phyloP scores from a whole-genome alignment of 2,888 invertebrate species.

The Drosophila kambysellisi region DNA sequence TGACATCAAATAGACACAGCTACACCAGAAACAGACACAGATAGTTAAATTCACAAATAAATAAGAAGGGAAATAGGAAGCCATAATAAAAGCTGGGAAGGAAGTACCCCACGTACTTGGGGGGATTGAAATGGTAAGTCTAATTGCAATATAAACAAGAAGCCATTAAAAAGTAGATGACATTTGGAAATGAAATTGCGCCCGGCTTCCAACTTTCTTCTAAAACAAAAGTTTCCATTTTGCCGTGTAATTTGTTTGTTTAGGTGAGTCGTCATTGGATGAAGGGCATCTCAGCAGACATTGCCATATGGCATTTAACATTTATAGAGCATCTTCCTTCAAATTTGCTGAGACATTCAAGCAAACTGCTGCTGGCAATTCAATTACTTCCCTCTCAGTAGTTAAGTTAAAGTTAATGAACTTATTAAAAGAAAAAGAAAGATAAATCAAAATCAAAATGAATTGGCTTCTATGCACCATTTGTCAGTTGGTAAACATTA shows the following conservation, averaged over 20 bases:
- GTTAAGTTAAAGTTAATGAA: slow-evolving; percentile 10
- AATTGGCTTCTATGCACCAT: not conserved
- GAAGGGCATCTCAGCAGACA: slow-evolving; percentile 39
- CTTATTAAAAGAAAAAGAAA: not conserved
- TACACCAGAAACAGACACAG: slow-evolving; percentile 8
- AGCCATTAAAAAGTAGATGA: slow-evolving; percentile 56
- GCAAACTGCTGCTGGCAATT: slow-evolving; percentile 19
- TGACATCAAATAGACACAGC: slow-evolving; percentile 20
- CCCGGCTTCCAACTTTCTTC: slow-evolving; percentile 41
- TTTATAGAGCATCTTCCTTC: slow-evolving; percentile 42
- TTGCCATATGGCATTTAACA: slow-evolving; percentile 56
- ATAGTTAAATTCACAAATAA: slow-evolving; percentile 1
- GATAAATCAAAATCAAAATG: not conserved
- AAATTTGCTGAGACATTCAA: slow-evolving; percentile 8
- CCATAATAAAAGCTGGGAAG: not conserved
- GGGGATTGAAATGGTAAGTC: slow-evolving; percentile 26
- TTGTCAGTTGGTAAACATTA: not conserved
- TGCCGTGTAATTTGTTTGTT: slow-evolving; percentile 28
- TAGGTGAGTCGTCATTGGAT: slow-evolving; percentile 13
- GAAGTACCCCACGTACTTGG: not conserved
- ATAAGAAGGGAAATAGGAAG: not conserved
- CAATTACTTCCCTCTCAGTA: slow-evolving; percentile 15
- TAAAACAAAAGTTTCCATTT: slow-evolving; percentile 50
- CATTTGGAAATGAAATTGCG: slow-evolving; percentile 50
- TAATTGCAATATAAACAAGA: slow-evolving; percentile 65